Conservation (phyloP, 2,797 vertebrate species). For the Scolopax bukidnonensis region DNA sequence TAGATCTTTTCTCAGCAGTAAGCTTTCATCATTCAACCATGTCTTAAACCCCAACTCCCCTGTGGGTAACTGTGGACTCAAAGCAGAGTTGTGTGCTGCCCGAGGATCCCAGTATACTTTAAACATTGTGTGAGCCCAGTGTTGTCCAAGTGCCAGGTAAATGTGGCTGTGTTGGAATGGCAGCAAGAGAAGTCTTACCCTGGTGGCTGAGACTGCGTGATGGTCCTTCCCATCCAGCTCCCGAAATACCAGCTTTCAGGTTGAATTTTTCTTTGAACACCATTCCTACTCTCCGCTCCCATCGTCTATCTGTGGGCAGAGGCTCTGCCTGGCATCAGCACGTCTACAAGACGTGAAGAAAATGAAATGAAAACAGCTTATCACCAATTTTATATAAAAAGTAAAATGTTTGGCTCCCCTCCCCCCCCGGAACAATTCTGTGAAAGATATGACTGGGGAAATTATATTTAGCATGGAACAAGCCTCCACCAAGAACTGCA, state of each 20-base stretch:
- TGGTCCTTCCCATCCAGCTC: not conserved
- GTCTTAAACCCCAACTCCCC: not conserved
- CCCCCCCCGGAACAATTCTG: not conserved
- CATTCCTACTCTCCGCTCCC: not conserved
- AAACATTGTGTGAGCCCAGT: not conserved
- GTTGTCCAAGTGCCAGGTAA: not conserved
- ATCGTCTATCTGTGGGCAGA: not conserved
- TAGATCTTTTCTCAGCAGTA: not conserved
- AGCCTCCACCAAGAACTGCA: not conserved
- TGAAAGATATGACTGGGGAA: not conserved
- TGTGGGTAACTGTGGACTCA: not conserved
- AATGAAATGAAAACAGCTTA: not conserved
- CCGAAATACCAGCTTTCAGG: not conserved
- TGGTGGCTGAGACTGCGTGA: not conserved
- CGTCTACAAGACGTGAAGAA: not conserved
- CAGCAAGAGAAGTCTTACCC: not conserved
- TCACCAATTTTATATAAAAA: not conserved
- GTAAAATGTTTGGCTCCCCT: not conserved
- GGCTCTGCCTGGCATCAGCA: not conserved
- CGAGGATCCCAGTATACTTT: not conserved
- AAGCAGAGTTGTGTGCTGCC: not conserved
- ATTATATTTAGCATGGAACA: constrained; percentile 40
- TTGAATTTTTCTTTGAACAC: not conserved
- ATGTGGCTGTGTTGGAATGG: not conserved
- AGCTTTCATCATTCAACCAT: not conserved